Percentiles rank a stretch among this genome's conserved stretches.
Evolutionary conservation across 1,140 invertebrate species (phyloP).

Genomic region (Drosophila sucinea): DNA sequence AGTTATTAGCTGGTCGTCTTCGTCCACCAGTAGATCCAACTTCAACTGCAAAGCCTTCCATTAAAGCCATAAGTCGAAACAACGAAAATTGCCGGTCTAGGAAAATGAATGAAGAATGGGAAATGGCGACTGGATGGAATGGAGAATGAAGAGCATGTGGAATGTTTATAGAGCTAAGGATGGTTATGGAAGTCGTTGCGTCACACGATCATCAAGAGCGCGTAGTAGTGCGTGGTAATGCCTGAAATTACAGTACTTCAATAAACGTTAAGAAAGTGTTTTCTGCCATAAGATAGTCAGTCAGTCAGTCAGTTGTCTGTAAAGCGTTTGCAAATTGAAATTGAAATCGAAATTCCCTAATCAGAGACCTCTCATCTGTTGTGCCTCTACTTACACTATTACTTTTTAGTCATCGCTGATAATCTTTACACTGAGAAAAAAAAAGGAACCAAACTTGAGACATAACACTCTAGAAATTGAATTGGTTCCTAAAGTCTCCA

Average conservation of each 20-base stretch:
- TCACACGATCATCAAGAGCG: constrained; percentile 34
- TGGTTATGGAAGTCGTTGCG: constrained; percentile 25
- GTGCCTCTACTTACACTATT: constrained; percentile 21
- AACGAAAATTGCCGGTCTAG: constrained; percentile 61
- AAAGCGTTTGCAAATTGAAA: neutral
- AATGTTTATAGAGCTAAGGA: constrained; percentile 48
- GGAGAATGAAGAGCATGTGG: constrained; percentile 27
- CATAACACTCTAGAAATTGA: too few relatives aligned
- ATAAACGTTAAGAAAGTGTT: constrained; percentile 59
- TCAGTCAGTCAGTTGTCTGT: neutral
- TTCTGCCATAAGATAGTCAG: neutral
- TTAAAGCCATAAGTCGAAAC: constrained; percentile 65
- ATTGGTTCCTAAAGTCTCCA: too few relatives aligned
- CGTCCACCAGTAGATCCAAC: neutral
- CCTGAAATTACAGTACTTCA: constrained; percentile 72
- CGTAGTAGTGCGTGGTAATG: constrained; percentile 68
- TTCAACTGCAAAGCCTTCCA: constrained; percentile 38
- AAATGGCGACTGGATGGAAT: constrained; percentile 17
- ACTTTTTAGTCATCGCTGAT: neutral
- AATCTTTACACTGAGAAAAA: neutral
- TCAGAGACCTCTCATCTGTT: constrained; percentile 33
- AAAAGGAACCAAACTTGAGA: neutral
- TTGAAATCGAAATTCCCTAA: constrained; percentile 50
- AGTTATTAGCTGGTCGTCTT: constrained; percentile 56
- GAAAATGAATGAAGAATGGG: constrained; percentile 19